Conservation (phyloP, 2,888 invertebrate genomes). For the Cephus spinipes region DNA sequence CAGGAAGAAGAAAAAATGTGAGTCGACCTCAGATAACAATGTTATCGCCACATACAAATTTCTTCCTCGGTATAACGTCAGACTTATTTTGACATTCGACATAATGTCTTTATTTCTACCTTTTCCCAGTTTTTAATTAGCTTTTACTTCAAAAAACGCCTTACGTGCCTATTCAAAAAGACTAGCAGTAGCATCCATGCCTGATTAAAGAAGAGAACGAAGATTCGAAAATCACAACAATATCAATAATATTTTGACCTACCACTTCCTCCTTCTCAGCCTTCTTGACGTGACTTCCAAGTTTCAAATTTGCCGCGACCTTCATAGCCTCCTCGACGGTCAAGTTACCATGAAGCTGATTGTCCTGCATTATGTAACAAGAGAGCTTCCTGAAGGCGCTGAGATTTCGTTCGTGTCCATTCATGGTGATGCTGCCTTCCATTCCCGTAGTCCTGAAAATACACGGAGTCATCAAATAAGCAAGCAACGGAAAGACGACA, state of each 20-base stretch:
- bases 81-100: no score
- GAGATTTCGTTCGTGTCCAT: slow-evolving; percentile 84
- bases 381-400: slow-evolving; percentile 92
- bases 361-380: slow-evolving; percentile 97
- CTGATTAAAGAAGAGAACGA: no score
- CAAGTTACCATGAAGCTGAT: slow-evolving; percentile 90
- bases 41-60: no score
- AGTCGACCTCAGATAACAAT: no score
- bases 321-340: slow-evolving; percentile 95
- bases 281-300: slow-evolving; percentile 78
- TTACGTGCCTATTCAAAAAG: no score
- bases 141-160: no score
- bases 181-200: no score
- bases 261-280: slow-evolving; percentile 87
- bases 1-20: not conserved
- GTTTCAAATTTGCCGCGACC: slow-evolving; percentile 90
- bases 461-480: not conserved
- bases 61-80: no score
- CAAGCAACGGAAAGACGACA: not conserved
- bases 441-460: slow-evolving; percentile 79
- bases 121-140: no score
- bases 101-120: no score
- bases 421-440: slow-evolving; percentile 87
- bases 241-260: slow-evolving; percentile 60
- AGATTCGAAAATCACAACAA: slow-evolving; percentile 4